Conservation (phyloP, 2,113 vertebrate species). For the Microcebus jonahi region DNA sequence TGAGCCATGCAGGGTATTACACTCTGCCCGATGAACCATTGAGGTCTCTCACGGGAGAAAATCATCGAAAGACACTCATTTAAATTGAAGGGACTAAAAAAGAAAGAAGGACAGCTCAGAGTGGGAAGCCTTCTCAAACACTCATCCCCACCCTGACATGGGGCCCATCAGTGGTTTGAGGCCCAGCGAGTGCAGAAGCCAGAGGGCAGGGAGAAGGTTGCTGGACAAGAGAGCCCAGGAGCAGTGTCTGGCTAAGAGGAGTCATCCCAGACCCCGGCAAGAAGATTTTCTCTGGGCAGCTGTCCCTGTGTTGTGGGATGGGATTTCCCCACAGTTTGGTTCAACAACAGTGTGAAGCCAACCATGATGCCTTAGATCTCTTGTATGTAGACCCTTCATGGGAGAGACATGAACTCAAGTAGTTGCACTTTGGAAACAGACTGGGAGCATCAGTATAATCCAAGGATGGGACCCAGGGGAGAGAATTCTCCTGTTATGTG, state of each 20-base stretch:
- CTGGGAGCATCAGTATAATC: not conserved
- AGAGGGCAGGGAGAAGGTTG: not conserved
- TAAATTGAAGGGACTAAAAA: not conserved
- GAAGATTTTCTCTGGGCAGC: not conserved
- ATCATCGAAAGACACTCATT: not conserved
- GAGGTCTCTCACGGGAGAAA: not conserved
- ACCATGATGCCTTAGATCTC: not conserved
- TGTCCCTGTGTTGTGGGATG: not conserved
- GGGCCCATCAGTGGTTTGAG: rapidly evolving
- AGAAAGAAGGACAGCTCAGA: not conserved
- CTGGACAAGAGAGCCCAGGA: not conserved
- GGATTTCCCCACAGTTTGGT: not conserved
- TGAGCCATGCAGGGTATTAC: not conserved
- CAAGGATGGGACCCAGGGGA: not conserved
- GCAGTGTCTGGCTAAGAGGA: not conserved
- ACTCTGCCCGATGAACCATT: not conserved
- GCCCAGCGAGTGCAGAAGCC: not conserved
- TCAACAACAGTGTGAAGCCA: not conserved
- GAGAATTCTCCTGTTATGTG: not conserved
- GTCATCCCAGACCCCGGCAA: not conserved
- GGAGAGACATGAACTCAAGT: not conserved
- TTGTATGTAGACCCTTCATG: not conserved
- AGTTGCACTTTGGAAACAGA: not conserved
- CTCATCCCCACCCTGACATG: rapidly evolving
- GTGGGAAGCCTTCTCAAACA: not conserved